Evolutionary conservation across 2,797 vertebrate genomes (phyloP).

Genomic region (Numenius phaeopus): DNA sequence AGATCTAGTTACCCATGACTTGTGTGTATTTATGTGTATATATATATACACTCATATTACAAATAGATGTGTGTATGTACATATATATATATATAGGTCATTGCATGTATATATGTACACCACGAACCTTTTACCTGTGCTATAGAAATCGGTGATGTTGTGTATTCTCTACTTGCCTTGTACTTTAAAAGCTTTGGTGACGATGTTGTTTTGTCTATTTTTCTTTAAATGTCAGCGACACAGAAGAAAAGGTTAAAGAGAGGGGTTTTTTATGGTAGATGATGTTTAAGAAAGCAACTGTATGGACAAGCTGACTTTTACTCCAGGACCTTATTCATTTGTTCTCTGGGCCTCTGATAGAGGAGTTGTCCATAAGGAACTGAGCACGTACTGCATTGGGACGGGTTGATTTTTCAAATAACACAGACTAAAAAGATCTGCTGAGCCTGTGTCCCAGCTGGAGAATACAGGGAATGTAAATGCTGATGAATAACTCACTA

Average conservation of each 20-base stretch:
- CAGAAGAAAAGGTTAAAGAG: background rate
- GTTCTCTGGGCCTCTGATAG: background rate
- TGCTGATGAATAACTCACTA: background rate
- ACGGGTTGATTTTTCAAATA: background rate
- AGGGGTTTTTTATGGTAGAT: background rate
- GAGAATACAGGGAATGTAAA: background rate
- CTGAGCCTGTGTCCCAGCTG: background rate
- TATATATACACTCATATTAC: too few relatives aligned
- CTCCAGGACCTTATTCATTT: background rate
- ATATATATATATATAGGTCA: background rate
- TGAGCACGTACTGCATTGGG: background rate
- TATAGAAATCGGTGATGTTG: background rate
- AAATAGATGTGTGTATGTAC: too few relatives aligned
- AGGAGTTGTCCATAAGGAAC: background rate
- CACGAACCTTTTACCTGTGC: background rate
- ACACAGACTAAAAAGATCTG: background rate
- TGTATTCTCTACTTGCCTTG: background rate
- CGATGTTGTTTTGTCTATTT: background rate
- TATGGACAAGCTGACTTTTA: background rate
- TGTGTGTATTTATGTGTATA: background rate
- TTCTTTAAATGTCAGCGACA: background rate
- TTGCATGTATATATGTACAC: too few relatives aligned
- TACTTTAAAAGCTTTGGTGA: background rate
- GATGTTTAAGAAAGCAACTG: background rate
- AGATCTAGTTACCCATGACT: background rate